Evolutionary conservation across 2,888 invertebrate species (phyloP), one percentile per base, ranked within the genome.

Genomic region (Caradrina kadenii): DNA sequence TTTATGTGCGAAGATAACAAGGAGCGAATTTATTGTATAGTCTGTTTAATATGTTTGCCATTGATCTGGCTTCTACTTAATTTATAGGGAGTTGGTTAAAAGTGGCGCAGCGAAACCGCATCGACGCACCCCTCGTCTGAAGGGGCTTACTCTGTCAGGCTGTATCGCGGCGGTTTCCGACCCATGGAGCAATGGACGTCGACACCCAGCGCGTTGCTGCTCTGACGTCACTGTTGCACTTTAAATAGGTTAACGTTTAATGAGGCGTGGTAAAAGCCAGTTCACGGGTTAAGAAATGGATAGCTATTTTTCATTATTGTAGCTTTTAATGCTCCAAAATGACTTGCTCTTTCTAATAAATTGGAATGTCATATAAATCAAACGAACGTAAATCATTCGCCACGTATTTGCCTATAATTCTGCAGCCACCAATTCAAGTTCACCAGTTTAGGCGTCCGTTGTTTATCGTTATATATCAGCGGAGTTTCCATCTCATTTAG

Each of bases 401-500:
- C 49, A 71, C 60, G 54, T 77, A 75, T 76, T 75, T 69, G 56
- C 68, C 63, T 69, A 65, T 73, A 73, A 76, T 73, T 73, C 69
- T 52, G 10, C 64, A 74, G 50, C 69, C 73, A 63, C 71, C 66
- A 76, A 69, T 74, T 39, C 67, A 73, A 48, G 69, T 68, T 79
- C 58, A 26, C 26, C 26, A 70, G 35, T 78, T 78, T 70, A 73
- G 73, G 59, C 80, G 80, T 82, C 83, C 88, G 88, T 90, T 84
- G 83, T 86, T 84, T 84, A 83, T 82, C 82, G 77, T 83, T 78
- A 82, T 89, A 87, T 91, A 90, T 91, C 92, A 90, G 87, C 86
- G 72, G 80, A 82, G 89, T 92, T 93, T 93, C 92, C 92, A 89
- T 88, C 90, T 92, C 93, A 93, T 93, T 93, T 89, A 89, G 82